Evolutionary conservation across 2,888 invertebrate species (phyloP), one percentile per base, ranked within the genome.

Genomic region (Cephalotes varians): DNA sequence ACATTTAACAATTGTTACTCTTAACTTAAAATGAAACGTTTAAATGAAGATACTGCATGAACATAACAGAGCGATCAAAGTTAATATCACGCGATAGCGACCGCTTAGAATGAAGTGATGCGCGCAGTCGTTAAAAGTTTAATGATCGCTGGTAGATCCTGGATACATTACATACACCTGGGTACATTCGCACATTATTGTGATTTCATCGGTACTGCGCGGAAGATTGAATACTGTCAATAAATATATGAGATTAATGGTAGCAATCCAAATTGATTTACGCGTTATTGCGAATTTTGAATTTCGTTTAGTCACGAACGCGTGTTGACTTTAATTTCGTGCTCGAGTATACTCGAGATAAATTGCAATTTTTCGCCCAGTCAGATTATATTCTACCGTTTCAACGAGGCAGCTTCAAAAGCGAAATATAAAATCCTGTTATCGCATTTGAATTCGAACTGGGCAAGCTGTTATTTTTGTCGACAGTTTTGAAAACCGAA

Each of bases 161-260:
- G 65, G n/a, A 25, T 76, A 64, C 18, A 44, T 65, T 44, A 65
- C 44, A 47, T 7, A 62, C 44, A 65, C 28, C 28, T 64, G 64
- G 12, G 12, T 64, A 65, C 25, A 31, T 65, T 21, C 31, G 44
- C 21, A 28, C 21, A 69, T 77, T 65, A 40, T 76, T 44, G 28
- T 40, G 56, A 69, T 56, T 67, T 77, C 25, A 56, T 54, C 54
- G 31, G 10, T 40, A 40, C 15, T 47, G 21, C 25, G 18, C 5
- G n/a, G 37, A 21, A 65, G 49, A 76, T 25, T 51, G 49, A 67
- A 67, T 31, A 65, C 4, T 31, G 69, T 31, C 71, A 31, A 69
- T 79, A 44, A 79, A 79, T 56, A 79, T 56, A 56, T 69, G 44
- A 69, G 18, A 69, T 79, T 69, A 69, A 69, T 37, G 34, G 25